phyloP scores from a whole-genome alignment of 2,888 invertebrate species.

The Microctonus hyperodae region DNA sequence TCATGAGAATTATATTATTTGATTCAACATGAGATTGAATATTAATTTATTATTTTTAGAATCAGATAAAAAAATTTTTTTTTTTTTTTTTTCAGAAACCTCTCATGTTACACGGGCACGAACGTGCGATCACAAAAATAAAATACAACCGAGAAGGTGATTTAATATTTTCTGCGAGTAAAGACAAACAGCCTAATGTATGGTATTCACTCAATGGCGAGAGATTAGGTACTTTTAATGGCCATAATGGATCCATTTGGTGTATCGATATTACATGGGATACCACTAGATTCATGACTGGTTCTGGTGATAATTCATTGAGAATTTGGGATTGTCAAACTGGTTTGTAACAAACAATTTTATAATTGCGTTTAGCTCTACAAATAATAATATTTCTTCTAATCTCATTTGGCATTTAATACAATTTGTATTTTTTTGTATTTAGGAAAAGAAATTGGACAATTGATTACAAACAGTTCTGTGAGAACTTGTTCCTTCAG shows the following conservation, averaged over 20 bases:
- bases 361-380: no score
- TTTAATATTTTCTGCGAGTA: slow-evolving; percentile 92
- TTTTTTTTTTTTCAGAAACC: slow-evolving; percentile 84
- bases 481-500: slow-evolving; percentile 93
- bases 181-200: slow-evolving; percentile 95
- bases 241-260: slow-evolving; percentile 98
- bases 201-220: slow-evolving; percentile 99
- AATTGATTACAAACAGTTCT: slow-evolving; percentile 81
- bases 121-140: slow-evolving; percentile 98
- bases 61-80: no score
- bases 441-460: slow-evolving; percentile 79
- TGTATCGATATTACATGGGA: slow-evolving; percentile 98
- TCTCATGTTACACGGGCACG: slow-evolving; percentile 97
- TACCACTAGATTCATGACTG: slow-evolving; percentile 86
- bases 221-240: slow-evolving; percentile 93
- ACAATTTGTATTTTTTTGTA: no score
- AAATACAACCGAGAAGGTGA: slow-evolving; percentile 99
- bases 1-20: no score
- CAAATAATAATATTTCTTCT: no score
- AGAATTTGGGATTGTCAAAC: slow-evolving; percentile 93
- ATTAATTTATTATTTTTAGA: no score
- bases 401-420: no score
- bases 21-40: no score
- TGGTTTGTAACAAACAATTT: slow-evolving; percentile 55
- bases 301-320: slow-evolving; percentile 93